Evolutionary conservation across 2,113 vertebrate genomes (phyloP), one percentile per base, ranked within the genome.

Genomic region (Platichthys flesus): DNA sequence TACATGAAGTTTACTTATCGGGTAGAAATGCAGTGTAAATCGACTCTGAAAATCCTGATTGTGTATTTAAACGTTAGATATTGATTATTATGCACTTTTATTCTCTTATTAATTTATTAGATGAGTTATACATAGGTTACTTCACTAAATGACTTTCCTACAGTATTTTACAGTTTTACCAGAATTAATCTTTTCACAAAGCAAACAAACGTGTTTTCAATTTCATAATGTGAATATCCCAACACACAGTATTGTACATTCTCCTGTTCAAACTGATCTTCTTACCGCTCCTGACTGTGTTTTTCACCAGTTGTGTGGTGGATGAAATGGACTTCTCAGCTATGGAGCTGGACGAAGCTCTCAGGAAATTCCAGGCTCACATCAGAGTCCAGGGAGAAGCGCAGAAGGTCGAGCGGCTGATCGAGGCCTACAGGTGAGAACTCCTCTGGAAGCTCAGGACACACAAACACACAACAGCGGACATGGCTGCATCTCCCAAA

Each of bases 241-340:
- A 13, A 14, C n/a, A 26, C 42, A 65, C 42, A 10, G 62, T 26
- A 2, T 49, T 52, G 0, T 24, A 4, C 55, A 52, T 52, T 57
- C 35, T 21, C 26, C n/a, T 20, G 18, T 35, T 12, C 40, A 21
- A 55, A 74, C 26, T 15, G 26, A 71, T 58, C 28, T 15, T 42
- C 18, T 15, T n/a, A 4, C 8, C 3, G 0, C 18, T 52, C 28
- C 28, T 60, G 9, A 49, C 16, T 10, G 7, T 59, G 5, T 85
- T 83, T 21, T 75, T 20, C 55, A 18, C 28, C 91, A 99, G 97
- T 87, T 99, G 97, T 24, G 97, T 99, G 71, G 97, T 99, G 68
- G 97, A 99, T 72, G 97, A 99, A 89, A 99, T 99, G 97, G 97
- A 99, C 85, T 98, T 99, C 88, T 97, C 96, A 0, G 88, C 91